Base-by-base conservation (phyloP, 2,113 vertebrate species). In the Megaptera novaeangliae region DNA sequence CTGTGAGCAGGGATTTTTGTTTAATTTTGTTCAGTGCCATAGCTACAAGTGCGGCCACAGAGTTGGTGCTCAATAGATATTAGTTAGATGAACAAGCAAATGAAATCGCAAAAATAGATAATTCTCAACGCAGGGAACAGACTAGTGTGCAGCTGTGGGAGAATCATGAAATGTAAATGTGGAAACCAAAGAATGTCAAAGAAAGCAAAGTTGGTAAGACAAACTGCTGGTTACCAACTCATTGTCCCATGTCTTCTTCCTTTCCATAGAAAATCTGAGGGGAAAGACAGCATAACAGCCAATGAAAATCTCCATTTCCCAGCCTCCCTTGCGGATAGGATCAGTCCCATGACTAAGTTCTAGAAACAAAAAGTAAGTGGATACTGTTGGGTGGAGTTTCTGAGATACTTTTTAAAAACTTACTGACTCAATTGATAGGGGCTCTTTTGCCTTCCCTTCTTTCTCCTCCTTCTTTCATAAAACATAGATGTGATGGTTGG, bases 1-100 rank as follows among this genome's bases (percentile, higher is more conserved):
- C 1, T 0, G 0, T 0, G 20, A 61, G 29, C 3, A 27, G 23
- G 8, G 4, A 7, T 34, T 77, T 88, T 77, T 46, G 44, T 34
- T 77, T 72, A 66, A 25, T 36, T 75, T 46, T 39, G 31, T 27
- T 29, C 52, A 77, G 17, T 69, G n/a, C 11, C 2, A 0, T 41
- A 36, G 61, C 23, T 77, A 52, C 52, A 44, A 39, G n/a, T 13
- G 41, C 11, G 21, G 10, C 4, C 41, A 44, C 5, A 12, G 20
- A 44, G 25, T 21, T 46, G 61, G 36, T 77, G 23, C 52, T 64
- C 44, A 57, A 3, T 18, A 41, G 36, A 15, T 64, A 41, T 21
- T 5, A 34, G 61, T 66, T 44, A 75, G 34, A 80, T 11, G 41
- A 55, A 57, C 39, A 68, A 36, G 63, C 21, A 39, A 55, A 71